phyloP scores from a whole-genome alignment of 2,888 invertebrate genomes.

The Phaonia tiefii region DNA sequence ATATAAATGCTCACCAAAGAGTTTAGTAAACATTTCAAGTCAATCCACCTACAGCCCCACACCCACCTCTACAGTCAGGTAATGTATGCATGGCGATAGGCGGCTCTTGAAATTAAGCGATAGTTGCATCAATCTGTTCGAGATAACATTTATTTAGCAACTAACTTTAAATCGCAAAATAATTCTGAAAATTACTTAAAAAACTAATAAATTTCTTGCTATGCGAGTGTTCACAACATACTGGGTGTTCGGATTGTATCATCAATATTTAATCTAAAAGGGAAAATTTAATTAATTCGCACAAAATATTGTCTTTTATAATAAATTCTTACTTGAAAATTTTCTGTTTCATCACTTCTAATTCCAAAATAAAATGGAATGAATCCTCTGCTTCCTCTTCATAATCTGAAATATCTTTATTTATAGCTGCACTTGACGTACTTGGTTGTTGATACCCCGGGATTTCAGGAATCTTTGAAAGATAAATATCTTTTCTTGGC shows the following conservation, averaged over 20 bases:
- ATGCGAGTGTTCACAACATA: background rate
- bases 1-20: background rate
- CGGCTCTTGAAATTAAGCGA: constrained; percentile 19
- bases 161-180: too few relatives aligned
- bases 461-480: constrained; percentile 17
- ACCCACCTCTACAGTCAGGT: background rate
- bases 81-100: constrained; percentile 17
- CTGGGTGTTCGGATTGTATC: constrained; percentile 12
- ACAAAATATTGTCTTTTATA: too few relatives aligned
- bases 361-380: background rate
- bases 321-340: too few relatives aligned
- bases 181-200: too few relatives aligned
- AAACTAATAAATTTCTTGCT: too few relatives aligned
- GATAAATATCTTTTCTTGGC: constrained; percentile 25
- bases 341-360: too few relatives aligned
- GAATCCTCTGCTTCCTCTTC: constrained; percentile 1
- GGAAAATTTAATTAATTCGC: too few relatives aligned
- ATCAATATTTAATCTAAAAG: background rate
- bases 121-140: background rate
- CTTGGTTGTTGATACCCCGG: constrained; percentile 1
- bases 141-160: background rate
- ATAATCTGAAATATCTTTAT: too few relatives aligned
- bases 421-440: too few relatives aligned
- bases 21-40: constrained; percentile 3
- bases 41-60: constrained; percentile 10